A percentile compares a stretch with the other conserved stretches of the same genome.
Conservation (phyloP, 53 echinoderm and acorn worm species). For the Apostichopus leukothele region DNA sequence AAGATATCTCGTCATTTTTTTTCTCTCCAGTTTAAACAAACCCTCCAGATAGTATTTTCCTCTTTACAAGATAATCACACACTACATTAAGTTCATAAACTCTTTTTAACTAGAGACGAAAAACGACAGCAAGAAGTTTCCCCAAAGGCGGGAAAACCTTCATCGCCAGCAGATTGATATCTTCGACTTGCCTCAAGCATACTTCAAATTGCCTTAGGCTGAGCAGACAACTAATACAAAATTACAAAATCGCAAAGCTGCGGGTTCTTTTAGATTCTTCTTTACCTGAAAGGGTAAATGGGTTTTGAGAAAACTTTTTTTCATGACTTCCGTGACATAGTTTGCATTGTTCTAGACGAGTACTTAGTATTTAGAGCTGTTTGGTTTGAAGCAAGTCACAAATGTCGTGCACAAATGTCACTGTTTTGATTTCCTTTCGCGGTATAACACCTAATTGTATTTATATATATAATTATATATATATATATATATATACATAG, state of each 20-base stretch:
- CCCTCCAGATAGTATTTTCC: neutral
- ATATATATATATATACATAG: no score
- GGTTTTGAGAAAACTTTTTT: neutral
- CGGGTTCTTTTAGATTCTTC: neutral
- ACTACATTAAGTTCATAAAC: conserved; percentile 12
- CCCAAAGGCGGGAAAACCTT: neutral
- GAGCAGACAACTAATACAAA: neutral
- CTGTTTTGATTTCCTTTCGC: no score
- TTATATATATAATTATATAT: no score
- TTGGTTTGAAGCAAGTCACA: no score
- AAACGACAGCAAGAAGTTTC: neutral
- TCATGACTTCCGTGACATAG: neutral
- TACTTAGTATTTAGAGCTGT: no score
- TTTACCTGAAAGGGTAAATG: neutral
- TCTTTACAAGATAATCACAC: conserved; percentile 5
- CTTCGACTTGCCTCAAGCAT: neutral
- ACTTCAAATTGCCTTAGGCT: neutral
- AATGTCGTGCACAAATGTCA: no score
- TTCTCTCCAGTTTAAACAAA: neutral
- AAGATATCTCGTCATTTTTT: neutral
- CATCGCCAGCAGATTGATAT: conserved; percentile 8
- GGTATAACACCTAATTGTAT: no score
- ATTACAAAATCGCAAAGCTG: neutral
- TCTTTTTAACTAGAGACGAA: neutral
- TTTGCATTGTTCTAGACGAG: neutral